These are phyloP conservation scores for Conchocele bisecta DNA, from an alignment of 2,888 invertebrate genomes.

Conservation along the genomic window DNA sequence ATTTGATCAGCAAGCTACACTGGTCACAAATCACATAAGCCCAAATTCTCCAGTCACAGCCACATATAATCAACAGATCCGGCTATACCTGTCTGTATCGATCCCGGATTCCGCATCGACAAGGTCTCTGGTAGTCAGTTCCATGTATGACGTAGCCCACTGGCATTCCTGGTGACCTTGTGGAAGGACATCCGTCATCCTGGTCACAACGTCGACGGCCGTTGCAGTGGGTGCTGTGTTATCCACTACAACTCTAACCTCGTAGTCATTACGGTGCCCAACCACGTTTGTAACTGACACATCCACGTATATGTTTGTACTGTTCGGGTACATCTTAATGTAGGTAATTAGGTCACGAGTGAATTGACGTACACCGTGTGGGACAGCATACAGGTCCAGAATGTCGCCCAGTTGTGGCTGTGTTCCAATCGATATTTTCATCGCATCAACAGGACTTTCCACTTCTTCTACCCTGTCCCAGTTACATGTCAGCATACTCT, in stretches of 20 bases:
- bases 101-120: slow-evolving; percentile 57
- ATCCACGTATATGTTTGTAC: slow-evolving; percentile 33
- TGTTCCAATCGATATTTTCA: slow-evolving; percentile 51
- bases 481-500: slow-evolving; percentile 49
- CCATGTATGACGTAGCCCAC: slow-evolving; percentile 54
- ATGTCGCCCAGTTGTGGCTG: slow-evolving; percentile 30
- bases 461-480: slow-evolving; percentile 56
- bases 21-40: no score
- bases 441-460: slow-evolving; percentile 58
- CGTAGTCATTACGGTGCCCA: slow-evolving; percentile 35
- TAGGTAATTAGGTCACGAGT: slow-evolving; percentile 27
- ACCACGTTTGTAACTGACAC: slow-evolving; percentile 50
- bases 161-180: slow-evolving; percentile 50
- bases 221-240: slow-evolving; percentile 46
- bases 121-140: slow-evolving; percentile 32
- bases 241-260: slow-evolving; percentile 48
- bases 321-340: slow-evolving; percentile 1
- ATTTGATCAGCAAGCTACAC: no score
- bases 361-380: slow-evolving; percentile 16
- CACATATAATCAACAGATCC: no score
- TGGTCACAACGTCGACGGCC: slow-evolving; percentile 53
- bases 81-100: slow-evolving; percentile 42
- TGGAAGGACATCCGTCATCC: background rate
- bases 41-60: no score
- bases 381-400: slow-evolving; percentile 18